These are phyloP conservation scores for Tragelaphus imberbis DNA, from an alignment of 2,113 vertebrate species.

Conservation along the genomic window DNA sequence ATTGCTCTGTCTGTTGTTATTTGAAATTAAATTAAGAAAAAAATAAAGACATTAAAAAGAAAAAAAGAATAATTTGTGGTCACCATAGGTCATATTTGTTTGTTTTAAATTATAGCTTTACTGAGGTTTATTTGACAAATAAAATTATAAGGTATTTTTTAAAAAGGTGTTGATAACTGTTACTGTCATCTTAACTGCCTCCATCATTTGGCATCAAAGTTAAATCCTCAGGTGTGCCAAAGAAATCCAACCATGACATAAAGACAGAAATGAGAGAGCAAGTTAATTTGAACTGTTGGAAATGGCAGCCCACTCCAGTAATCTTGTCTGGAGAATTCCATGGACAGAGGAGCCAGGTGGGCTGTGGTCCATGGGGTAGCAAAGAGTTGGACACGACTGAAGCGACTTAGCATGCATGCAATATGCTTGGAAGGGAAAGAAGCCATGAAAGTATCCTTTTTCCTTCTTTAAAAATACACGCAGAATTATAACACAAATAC, in stretches of 20 bases:
- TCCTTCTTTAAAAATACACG: not conserved
- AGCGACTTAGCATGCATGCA: not conserved
- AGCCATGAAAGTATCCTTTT: constrained; percentile 60
- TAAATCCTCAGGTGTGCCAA: not conserved
- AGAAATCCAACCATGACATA: not conserved
- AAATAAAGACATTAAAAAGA: not conserved
- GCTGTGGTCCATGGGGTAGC: not conserved
- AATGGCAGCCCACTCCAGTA: not conserved
- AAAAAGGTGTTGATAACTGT: not conserved
- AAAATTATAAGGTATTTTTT: not conserved
- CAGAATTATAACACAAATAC: not conserved
- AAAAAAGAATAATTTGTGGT: not conserved
- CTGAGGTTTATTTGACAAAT: not conserved
- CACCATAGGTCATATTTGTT: not conserved
- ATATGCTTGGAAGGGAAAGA: not conserved
- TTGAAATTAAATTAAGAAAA: not conserved
- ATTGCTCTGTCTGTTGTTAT: not conserved
- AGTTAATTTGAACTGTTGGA: not conserved
- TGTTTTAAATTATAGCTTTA: not conserved
- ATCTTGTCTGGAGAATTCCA: not conserved
- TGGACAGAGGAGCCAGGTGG: not conserved
- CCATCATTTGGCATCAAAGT: not conserved
- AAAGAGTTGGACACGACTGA: not conserved
- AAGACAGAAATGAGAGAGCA: not conserved
- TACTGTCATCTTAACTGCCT: not conserved